These are phyloP conservation scores for Limnephilus rhombicus DNA, from an alignment of 2,888 invertebrate genomes.

Conservation along the genomic window DNA sequence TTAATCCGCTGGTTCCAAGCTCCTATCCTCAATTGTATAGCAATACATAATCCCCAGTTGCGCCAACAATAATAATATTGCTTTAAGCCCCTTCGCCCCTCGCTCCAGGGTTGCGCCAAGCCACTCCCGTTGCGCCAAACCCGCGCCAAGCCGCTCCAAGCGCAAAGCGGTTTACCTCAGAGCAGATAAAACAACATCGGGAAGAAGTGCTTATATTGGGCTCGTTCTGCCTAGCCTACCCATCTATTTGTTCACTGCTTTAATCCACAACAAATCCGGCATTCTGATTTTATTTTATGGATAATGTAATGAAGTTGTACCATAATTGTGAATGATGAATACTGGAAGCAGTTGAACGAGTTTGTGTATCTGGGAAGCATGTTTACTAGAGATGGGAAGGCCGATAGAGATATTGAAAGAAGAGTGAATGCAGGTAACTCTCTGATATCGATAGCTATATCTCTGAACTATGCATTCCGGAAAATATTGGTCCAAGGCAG, in stretches of 20 bases:
- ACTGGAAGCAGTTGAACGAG: too few species aligned
- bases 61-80: background rate
- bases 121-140: background rate
- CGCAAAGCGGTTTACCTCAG: background rate
- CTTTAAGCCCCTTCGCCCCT: background rate
- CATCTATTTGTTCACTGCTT: background rate
- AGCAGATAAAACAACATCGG: conserved; percentile 1
- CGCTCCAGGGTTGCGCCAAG: background rate
- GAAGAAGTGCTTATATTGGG: background rate
- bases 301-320: background rate
- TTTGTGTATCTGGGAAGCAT: too few species aligned
- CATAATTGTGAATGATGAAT: too few species aligned
- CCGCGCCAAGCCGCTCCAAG: background rate
- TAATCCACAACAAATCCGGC: background rate
- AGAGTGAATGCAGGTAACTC: too few species aligned
- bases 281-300: background rate
- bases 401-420: too few species aligned
- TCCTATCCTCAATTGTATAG: background rate
- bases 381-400: too few species aligned
- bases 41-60: background rate
- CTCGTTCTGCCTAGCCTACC: background rate
- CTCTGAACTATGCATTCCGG: too few species aligned
- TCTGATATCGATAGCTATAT: too few species aligned
- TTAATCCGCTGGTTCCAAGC: background rate
- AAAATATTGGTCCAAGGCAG: too few species aligned